Evolutionary conservation across 2,888 invertebrate species (phyloP), one percentile per base, ranked within the genome.

Genomic region (Eupithecia exiguata): DNA sequence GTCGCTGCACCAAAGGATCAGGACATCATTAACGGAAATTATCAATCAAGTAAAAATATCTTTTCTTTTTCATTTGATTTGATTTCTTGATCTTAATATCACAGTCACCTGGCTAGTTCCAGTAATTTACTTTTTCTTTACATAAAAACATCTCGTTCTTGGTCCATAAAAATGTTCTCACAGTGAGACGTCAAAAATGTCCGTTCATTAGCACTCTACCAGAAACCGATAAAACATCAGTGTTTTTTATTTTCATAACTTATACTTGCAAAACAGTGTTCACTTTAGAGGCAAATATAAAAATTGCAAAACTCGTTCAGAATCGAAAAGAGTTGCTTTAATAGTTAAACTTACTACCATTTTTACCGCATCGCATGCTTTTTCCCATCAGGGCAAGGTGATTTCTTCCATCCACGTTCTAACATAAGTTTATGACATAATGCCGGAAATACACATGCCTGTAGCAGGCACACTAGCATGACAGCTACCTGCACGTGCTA

Each of bases 171-270:
- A 58, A 58, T 25, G 21, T 58, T 53, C 14, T 21, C 25, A 58
- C 25, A 58, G 25, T 58, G 58, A 25, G 21, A 58, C 58, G 58
- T 58, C 58, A 58, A 58, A 49, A 58, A 21, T 58, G 25, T 14
- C 58, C 58, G 25, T 58, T 58, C 58, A 14, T 58, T 58, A 58
- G 58, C 58, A 58, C 58, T 58, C 58, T 58, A 46, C 46, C 18
- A 53, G 58, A 58, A 58, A 58, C 58, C 25, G 58, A 58, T 58
- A 58, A 58, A 58, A 58, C 14, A 58, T 58, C 25, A 58, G 25
- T 58, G 1, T 53, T 53, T 58, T 58, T 58, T 58, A 25, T 58
- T 25, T 58, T 58, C 25, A 25, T 21, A 1, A 25, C 21, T 25
- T 58, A 25, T 25, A 58, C 14, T 25, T n/a, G n/a, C n/a, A n/a